phyloP scores from a whole-genome alignment of 2,113 vertebrate species.

The Eidolon helvum region DNA sequence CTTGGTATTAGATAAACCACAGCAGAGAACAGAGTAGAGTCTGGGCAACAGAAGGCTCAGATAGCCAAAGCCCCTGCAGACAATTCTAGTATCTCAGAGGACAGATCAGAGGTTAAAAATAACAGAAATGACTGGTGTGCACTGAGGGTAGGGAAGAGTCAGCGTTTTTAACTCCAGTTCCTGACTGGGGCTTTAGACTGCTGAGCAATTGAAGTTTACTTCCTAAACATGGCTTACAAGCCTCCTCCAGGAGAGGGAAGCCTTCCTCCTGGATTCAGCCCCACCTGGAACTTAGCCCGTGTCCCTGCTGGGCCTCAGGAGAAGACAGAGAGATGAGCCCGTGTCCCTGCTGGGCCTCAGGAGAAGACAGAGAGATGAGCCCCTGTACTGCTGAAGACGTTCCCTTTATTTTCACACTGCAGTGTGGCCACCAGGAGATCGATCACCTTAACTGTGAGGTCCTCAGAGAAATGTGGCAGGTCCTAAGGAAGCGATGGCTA shows the following conservation, averaged over 20 bases:
- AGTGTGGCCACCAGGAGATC: not conserved
- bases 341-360: not conserved
- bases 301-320: not conserved
- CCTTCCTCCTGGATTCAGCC: not conserved
- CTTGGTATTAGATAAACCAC: not conserved
- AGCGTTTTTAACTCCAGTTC: not conserved
- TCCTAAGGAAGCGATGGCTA: accelerated
- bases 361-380: too few species aligned
- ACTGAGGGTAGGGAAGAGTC: not conserved
- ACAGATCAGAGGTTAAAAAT: not conserved
- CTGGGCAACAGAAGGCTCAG: too few species aligned
- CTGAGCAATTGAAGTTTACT: not conserved
- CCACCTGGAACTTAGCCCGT: accelerated
- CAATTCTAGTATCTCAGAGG: not conserved
- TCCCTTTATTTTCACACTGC: not conserved
- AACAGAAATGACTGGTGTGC: not conserved
- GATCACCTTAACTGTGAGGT: accelerated
- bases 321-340: too few species aligned
- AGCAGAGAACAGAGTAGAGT: not conserved
- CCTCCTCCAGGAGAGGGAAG: not conserved
- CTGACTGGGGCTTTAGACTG: not conserved
- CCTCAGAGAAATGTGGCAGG: not conserved
- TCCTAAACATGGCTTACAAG: too few species aligned
- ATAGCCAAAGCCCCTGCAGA: not conserved
- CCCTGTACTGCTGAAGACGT: accelerated